Conservation (phyloP, 2,888 invertebrate genomes). For the Alitta virens region DNA sequence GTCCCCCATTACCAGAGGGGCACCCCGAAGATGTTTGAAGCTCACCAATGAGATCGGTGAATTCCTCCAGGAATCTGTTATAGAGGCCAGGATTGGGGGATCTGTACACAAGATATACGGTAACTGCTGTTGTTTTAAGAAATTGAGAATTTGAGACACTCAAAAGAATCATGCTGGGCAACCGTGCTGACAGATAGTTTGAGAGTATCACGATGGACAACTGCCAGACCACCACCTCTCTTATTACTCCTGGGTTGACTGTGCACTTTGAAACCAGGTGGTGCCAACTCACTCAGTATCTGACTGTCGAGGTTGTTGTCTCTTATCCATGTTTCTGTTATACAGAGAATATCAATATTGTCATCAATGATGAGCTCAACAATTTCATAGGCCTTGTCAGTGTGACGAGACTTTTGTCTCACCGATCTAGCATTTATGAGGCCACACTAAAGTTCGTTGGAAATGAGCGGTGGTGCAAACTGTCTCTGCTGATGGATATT, state of each 20-base stretch:
- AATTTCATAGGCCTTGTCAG: not conserved
- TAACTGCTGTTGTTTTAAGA: too few relatives aligned
- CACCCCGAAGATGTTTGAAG: not conserved
- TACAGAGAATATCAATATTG: not conserved
- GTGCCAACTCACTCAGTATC: not conserved
- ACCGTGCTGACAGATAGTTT: too few relatives aligned
- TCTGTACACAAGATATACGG: not conserved
- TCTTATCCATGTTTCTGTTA: not conserved
- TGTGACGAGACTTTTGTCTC: not conserved
- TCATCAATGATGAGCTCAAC: not conserved
- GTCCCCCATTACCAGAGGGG: not conserved
- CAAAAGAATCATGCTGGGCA: too few relatives aligned
- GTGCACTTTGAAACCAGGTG: not conserved
- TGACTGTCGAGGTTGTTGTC: not conserved
- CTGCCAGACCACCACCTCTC: not conserved
- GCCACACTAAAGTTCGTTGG: not conserved
- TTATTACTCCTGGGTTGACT: not conserved
- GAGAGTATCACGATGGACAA: too few relatives aligned
- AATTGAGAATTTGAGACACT: too few relatives aligned
- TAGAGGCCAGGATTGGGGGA: not conserved
- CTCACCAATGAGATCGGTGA: not conserved
- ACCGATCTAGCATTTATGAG: not conserved
- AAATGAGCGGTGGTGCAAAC: too few relatives aligned
- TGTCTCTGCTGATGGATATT: too few relatives aligned
- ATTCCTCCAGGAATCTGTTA: not conserved